These are phyloP conservation scores for Colletes collaris DNA, from an alignment of 2,888 invertebrate genomes.

Conservation along the genomic window DNA sequence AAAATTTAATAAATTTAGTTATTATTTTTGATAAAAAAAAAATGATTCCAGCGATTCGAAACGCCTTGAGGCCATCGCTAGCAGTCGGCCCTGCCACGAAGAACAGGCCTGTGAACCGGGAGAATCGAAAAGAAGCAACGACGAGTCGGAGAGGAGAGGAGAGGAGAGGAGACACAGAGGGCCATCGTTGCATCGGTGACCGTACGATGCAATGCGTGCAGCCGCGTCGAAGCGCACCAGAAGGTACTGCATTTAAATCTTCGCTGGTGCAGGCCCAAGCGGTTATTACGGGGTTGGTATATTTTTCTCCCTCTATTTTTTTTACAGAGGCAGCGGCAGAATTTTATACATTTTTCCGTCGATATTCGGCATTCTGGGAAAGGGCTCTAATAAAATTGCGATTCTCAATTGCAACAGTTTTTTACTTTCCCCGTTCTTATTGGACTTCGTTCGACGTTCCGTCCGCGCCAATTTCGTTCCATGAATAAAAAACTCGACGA, in stretches of 20 bases:
- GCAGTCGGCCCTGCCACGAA: constrained; percentile 58
- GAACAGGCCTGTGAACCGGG: constrained; percentile 56
- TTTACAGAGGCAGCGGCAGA: neutral
- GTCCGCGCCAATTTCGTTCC: neutral
- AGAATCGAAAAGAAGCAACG: constrained; percentile 48
- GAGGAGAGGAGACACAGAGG: constrained; percentile 13
- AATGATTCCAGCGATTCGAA: neutral
- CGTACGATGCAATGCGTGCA: constrained; percentile 51
- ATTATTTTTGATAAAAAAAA: neutral
- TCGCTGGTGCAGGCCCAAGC: constrained; percentile 12
- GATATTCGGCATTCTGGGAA: neutral
- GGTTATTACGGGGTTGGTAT: constrained; percentile 27
- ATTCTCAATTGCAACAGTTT: neutral
- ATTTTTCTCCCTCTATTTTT: constrained; percentile 1
- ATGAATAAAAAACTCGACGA: too few relatives aligned
- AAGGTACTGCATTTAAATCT: constrained; percentile 34
- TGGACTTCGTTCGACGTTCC: neutral
- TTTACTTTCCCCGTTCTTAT: neutral
- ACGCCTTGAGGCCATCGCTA: constrained; percentile 43
- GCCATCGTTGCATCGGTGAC: constrained; percentile 48
- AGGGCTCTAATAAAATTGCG: neutral
- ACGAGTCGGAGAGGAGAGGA: neutral
- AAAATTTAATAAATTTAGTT: too few relatives aligned
- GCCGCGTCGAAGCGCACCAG: constrained; percentile 33
- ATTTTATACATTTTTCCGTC: constrained; percentile 6